Base-by-base conservation (phyloP, 2,113 vertebrate species). In the Chiloscyllium plagiosum region DNA sequence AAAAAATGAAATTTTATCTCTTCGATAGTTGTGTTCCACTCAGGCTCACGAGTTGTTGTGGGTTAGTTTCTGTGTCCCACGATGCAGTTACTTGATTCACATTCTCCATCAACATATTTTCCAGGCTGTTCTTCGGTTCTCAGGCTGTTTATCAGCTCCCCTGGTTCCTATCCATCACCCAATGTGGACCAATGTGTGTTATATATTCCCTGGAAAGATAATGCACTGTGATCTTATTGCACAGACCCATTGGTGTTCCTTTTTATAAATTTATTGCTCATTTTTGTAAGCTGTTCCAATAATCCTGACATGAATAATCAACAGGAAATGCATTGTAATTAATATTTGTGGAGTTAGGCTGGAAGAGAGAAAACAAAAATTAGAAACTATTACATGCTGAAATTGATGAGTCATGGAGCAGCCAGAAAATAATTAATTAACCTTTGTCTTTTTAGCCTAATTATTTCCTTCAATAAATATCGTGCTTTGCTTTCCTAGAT, bases 361-460 rank as follows among this genome's bases (percentile, higher is more conserved):
- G 2, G 61, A 93, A 68, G 66, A 37, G 61, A 92, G 87, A 65
- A n/a, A 92, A 50, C 56, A 61, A 83, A 4, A n/a, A 66, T 90
- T 61, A 15, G 52, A 93, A 66, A n/a, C 61, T 37, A 68, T 68
- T 93, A n/a, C 37, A 68, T 68, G 89, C 24, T 93, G n/a, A 93
- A 66, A 65, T 93, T 66, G 89, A 33, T 66, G 89, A 93, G 89
- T 93, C 89, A 93, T 93, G 37, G 19, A 93, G 19, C n/a, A 68
- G 33, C 4, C 61, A 66, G 61, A 66, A 68, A 33, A 66, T 15
- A 93, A 68, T 93, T 66, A 66, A 93, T 42, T 66, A 66, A 93
- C 33, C 89, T 93, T 93, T 92, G 29, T 56, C 65, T 68, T 90
- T 93, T 93, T 93, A 68, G 4, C 15, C 89, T 37, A 93, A 68